Conservation (phyloP, 2,113 vertebrate genomes). For the Nothocercus nigrocapillus region DNA sequence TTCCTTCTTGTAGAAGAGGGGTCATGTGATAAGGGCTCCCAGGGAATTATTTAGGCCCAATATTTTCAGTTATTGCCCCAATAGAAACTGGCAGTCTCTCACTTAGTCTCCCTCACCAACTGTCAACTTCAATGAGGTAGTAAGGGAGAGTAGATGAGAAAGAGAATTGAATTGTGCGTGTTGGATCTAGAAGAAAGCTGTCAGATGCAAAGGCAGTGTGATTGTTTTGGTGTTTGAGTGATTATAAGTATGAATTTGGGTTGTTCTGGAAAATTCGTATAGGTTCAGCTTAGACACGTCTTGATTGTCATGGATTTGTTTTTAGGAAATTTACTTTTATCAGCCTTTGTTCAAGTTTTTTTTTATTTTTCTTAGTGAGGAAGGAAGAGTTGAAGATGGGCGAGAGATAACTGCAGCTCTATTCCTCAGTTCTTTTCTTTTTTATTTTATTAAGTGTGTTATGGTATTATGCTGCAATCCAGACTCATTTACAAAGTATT, state of each 20-base stretch:
- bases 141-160: neutral
- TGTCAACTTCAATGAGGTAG: too few relatives aligned
- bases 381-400: neutral
- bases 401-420: too few relatives aligned
- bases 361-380: neutral
- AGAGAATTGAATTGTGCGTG: neutral
- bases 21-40: rapidly evolving
- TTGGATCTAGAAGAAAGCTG: neutral
- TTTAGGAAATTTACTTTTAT: neutral
- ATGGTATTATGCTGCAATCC: neutral
- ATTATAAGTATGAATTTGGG: neutral
- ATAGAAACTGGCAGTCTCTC: neutral
- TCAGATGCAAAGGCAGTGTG: neutral
- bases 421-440: neutral
- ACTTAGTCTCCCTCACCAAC: too few relatives aligned
- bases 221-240: neutral
- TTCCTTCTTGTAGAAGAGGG: neutral
- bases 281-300: neutral
- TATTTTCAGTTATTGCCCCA: neutral
- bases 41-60: neutral
- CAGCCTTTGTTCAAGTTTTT: neutral
- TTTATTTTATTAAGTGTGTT: neutral
- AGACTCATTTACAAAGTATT: neutral
- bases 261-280: neutral
- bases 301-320: neutral